These are phyloP conservation scores for Malachius bipustulatus DNA, from an alignment of 2,888 invertebrate genomes.

Conservation along the genomic window DNA sequence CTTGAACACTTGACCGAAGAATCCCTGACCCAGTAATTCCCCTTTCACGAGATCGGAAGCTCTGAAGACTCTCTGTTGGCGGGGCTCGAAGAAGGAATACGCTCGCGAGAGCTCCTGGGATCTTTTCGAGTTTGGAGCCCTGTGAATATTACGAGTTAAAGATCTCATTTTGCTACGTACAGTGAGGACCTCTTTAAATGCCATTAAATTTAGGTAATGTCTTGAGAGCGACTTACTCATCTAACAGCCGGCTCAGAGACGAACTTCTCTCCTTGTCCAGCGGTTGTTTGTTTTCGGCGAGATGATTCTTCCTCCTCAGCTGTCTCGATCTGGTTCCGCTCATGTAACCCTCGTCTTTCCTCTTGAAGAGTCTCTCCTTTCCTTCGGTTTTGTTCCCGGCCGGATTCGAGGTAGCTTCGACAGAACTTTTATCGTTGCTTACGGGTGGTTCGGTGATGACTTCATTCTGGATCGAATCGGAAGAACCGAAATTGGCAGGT, in stretches of 20 bases:
- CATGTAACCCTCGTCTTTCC: constrained; percentile 49
- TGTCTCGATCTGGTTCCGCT: constrained; percentile 51
- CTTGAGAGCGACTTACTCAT: constrained; percentile 44
- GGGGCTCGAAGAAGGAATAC: constrained; percentile 69
- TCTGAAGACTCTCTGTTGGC: constrained; percentile 67
- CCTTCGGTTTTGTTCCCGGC: constrained; percentile 26
- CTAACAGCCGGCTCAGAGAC: constrained; percentile 72
- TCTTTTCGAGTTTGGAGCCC: constrained; percentile 34
- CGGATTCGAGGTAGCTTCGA: constrained; percentile 20
- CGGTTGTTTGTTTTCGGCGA: constrained; percentile 28
- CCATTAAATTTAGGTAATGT: not conserved
- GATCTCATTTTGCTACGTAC: too few relatives aligned
- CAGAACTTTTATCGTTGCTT: constrained; percentile 12
- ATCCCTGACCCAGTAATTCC: constrained; percentile 82
- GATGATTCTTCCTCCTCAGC: constrained; percentile 44
- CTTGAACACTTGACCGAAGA: constrained; percentile 87
- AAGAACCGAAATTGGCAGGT: constrained; percentile 24
- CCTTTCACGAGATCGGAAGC: constrained; percentile 84
- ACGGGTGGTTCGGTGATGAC: constrained; percentile 12
- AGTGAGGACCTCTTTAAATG: too few relatives aligned
- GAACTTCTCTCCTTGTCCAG: constrained; percentile 70
- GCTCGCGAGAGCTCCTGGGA: constrained; percentile 64
- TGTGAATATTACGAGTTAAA: too few relatives aligned
- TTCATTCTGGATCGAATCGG: constrained; percentile 25
- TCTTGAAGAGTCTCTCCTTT: constrained; percentile 43